Conservation (phyloP, 2,113 vertebrate genomes). For the Microcebus lehilahytsara region DNA sequence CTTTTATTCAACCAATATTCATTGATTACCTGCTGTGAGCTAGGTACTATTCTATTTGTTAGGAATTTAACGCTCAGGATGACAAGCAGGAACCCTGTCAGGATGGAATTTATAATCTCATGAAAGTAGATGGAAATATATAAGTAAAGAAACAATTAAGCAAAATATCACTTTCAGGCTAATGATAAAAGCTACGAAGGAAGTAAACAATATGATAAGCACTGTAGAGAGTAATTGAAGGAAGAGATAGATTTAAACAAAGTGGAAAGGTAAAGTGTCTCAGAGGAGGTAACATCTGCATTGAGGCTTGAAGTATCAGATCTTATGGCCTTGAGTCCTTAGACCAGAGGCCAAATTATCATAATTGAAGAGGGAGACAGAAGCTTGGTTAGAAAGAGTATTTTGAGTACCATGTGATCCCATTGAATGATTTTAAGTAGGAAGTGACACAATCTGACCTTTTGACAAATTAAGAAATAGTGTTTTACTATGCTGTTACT, state of each 20-base stretch:
- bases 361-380: not conserved
- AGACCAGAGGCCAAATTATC: not conserved
- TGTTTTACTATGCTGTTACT: not conserved
- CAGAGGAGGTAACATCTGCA: not conserved
- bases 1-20: conserved; percentile 34
- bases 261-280: not conserved
- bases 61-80: not conserved
- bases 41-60: not conserved
- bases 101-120: not conserved
- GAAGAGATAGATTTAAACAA: not conserved
- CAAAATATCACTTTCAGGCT: not conserved
- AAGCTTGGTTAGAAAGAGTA: not conserved
- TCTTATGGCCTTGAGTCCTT: not conserved
- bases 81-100: not conserved
- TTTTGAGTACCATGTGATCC: not conserved
- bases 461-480: not conserved
- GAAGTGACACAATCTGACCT: not conserved
- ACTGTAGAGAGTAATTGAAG: not conserved
- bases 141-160: not conserved
- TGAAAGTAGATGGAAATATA: not conserved
- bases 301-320: not conserved
- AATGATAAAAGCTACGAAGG: not conserved
- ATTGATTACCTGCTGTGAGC: not conserved
- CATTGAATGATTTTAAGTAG: not conserved
- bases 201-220: not conserved